Evolutionary conservation across 1,140 invertebrate species (phyloP).

Genomic region (Arctopsyche grandis): DNA sequence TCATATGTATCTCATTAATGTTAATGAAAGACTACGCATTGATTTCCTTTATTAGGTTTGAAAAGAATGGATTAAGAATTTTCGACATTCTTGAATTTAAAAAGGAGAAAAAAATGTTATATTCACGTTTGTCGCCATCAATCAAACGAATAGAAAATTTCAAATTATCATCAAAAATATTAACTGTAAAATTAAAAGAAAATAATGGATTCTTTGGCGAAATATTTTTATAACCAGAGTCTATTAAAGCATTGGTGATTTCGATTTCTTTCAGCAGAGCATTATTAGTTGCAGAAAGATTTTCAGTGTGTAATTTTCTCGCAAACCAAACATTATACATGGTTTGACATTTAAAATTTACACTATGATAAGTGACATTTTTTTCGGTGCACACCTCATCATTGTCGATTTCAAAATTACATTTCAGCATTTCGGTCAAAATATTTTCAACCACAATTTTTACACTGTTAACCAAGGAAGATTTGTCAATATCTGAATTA

Average conservation of each 20-base stretch:
- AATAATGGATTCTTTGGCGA: neutral
- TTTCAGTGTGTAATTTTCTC: neutral
- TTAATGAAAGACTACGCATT: too few relatives aligned
- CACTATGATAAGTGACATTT: neutral
- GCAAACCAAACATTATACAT: neutral
- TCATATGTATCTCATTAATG: too few relatives aligned
- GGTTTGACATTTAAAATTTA: neutral
- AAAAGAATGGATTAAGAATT: neutral
- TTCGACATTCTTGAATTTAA: neutral
- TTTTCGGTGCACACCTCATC: neutral
- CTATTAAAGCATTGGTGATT: neutral
- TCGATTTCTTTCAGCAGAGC: neutral
- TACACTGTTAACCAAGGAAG: neutral
- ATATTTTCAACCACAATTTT: neutral
- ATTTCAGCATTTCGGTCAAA: neutral
- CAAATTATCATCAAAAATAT: neutral
- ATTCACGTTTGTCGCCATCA: neutral
- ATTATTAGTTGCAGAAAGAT: neutral
- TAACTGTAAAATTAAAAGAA: neutral
- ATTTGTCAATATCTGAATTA: neutral
- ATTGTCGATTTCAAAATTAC: neutral
- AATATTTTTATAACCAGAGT: neutral
- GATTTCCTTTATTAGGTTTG: too few relatives aligned
- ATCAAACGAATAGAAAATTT: neutral
- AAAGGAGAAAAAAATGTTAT: neutral